A percentile compares a stretch with the other conserved stretches of the same genome.
Evolutionary conservation across 1,140 invertebrate genomes (phyloP).

Genomic region (Aphelenchoides avenae): DNA sequence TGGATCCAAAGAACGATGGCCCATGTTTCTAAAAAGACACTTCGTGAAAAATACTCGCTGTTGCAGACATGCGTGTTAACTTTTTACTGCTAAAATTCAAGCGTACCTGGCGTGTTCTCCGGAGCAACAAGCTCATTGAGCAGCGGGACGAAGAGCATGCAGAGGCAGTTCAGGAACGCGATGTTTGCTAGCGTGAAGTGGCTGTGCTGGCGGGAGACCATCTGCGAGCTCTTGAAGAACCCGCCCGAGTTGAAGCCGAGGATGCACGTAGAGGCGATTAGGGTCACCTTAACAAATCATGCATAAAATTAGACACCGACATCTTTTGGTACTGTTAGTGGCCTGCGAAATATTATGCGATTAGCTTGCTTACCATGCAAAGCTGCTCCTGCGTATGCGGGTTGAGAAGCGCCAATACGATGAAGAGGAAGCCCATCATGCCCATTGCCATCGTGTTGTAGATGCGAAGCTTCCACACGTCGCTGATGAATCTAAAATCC

Average conservation of each 20-base stretch:
- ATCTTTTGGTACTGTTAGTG: neutral
- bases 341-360: neutral
- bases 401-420: conserved; percentile 44
- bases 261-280: conserved; percentile 43
- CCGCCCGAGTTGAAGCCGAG: conserved; percentile 48
- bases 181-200: conserved; percentile 58
- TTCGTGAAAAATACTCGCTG: neutral
- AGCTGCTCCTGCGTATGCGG: conserved; percentile 29
- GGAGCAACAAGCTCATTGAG: conserved; percentile 54
- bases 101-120: conserved; percentile 44
- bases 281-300: conserved; percentile 25
- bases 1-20: conserved; percentile 51
- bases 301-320: neutral
- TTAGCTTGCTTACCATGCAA: conserved; percentile 41
- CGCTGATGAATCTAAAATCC: conserved; percentile 36
- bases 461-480: conserved; percentile 41
- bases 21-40: conserved; percentile 47
- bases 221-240: conserved; percentile 46
- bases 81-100: neutral
- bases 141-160: conserved; percentile 51
- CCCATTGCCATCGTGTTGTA: conserved; percentile 47
- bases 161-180: conserved; percentile 54
- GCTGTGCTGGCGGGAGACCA: conserved; percentile 55
- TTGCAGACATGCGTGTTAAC: too few species aligned
- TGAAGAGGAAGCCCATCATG: conserved; percentile 49